phyloP scores from a whole-genome alignment of 2,888 invertebrate genomes.

The Stenurella melanura region DNA sequence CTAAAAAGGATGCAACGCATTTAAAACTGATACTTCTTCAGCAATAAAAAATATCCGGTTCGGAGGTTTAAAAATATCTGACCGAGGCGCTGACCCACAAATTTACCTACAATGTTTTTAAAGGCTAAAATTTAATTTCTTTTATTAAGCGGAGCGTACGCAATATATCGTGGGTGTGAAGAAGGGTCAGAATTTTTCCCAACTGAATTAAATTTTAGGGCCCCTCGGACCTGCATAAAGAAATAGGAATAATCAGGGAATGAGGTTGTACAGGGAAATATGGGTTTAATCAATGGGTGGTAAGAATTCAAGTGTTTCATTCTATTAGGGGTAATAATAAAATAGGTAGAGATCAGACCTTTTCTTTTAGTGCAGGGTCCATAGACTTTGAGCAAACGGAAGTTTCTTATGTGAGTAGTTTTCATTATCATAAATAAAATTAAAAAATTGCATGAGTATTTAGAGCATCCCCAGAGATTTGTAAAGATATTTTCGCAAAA shows the following conservation, averaged over 20 bases:
- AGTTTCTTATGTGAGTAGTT: too few relatives aligned
- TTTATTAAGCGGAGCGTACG: conserved; percentile 55
- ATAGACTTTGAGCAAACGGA: too few relatives aligned
- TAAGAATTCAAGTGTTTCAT: not conserved
- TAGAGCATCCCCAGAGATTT: too few relatives aligned
- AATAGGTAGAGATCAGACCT: not conserved
- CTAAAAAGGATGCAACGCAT: not conserved
- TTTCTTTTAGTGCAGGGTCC: too few relatives aligned
- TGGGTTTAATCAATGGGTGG: conserved; percentile 7
- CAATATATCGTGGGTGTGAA: conserved; percentile 53
- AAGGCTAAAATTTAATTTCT: conserved; percentile 55
- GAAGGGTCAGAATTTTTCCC: conserved; percentile 63
- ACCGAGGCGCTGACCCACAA: conserved; percentile 31
- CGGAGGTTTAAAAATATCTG: conserved; percentile 24
- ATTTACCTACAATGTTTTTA: conserved; percentile 37
- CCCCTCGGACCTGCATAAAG: conserved; percentile 56
- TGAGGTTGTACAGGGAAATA: conserved; percentile 22
- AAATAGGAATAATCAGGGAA: conserved; percentile 36
- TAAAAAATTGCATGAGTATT: too few relatives aligned
- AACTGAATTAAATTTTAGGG: conserved; percentile 67
- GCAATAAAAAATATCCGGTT: conserved; percentile 27
- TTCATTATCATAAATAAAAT: too few relatives aligned
- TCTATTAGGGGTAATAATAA: not conserved
- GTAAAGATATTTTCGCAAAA: too few relatives aligned
- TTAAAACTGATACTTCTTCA: conserved; percentile 4